Evolutionary conservation across 1,140 invertebrate species (phyloP), one percentile per base, ranked within the genome.

Genomic region (Brachionus sp.): DNA sequence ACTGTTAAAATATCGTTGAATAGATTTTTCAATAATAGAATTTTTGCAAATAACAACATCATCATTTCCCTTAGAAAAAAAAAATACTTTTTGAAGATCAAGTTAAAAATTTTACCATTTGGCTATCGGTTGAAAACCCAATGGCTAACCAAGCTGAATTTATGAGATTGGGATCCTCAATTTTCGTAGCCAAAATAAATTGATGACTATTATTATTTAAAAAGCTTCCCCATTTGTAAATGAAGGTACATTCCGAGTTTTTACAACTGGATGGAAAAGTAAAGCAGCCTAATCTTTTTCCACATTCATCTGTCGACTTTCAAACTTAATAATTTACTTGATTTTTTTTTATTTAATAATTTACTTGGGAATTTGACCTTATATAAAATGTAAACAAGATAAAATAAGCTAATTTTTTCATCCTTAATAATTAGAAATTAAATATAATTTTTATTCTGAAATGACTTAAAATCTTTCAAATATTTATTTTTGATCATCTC

Each of bases 31-130:
- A 5, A 10, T 19, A 42, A n/a, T 33, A 10, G 50, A 37, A 44
- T 66, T 80, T 29, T 80, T 80, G 50, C 77, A 80, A n/a, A 80
- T 57, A 25, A 80, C 25, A 3, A 80, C 77, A 42, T 80, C 77
- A 42, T 80, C 77, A 62, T 80, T 80, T 33, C 77, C 50, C 77
- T 70, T 70, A 16, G 16, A n/a, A 13, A 9, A 39, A 39, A 70
- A 0, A n/a, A 78, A 50, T n/a, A 2, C 6, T 50, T 9, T 19
- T 5, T 25, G 7, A 10, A 50, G 35, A 78, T 16, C 16, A 23
- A 78, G 10, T 19, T 13, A 78, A 23, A 23, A 33, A 53, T 19
- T 39, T 78, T 78, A 62, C 75, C 75, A 80, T 80, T 19, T 13
- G 12, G 6, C n/a, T 0, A 42, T 80, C 77, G 10, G 50, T 80